Evolutionary conservation across 2,113 vertebrate species (phyloP).

Genomic region (Ciconia maguari): DNA sequence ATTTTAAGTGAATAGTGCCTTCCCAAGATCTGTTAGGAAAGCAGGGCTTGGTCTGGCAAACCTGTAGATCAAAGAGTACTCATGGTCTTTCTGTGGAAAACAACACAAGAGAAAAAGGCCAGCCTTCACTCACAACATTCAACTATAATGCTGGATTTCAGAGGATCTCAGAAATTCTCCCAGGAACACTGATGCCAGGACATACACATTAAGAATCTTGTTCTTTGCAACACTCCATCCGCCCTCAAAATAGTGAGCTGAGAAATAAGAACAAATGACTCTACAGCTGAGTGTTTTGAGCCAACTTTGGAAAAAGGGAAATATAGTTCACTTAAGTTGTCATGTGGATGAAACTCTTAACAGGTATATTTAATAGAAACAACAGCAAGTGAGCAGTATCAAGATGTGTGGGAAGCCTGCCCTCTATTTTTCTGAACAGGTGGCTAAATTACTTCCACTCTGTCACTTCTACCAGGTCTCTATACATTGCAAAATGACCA

Average conservation of each 20-base stretch:
- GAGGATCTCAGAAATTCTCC: background rate
- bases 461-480: background rate
- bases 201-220: background rate
- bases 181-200: background rate
- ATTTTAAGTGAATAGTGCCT: background rate
- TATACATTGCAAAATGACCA: background rate
- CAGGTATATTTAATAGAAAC: background rate
- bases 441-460: background rate
- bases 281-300: background rate
- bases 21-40: background rate
- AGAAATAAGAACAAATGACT: background rate
- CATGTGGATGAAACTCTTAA: background rate
- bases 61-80: background rate
- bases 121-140: background rate
- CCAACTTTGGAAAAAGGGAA: background rate
- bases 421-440: conserved; percentile 14
- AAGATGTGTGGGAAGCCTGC: background rate
- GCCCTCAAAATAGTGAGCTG: background rate
- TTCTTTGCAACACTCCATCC: background rate
- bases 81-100: background rate
- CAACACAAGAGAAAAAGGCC: background rate
- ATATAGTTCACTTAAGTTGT: background rate
- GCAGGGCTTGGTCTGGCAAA: background rate
- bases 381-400: background rate
- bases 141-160: background rate